Evolutionary conservation across 2,888 invertebrate species (phyloP).

Genomic region (Drosophila rellima): DNA sequence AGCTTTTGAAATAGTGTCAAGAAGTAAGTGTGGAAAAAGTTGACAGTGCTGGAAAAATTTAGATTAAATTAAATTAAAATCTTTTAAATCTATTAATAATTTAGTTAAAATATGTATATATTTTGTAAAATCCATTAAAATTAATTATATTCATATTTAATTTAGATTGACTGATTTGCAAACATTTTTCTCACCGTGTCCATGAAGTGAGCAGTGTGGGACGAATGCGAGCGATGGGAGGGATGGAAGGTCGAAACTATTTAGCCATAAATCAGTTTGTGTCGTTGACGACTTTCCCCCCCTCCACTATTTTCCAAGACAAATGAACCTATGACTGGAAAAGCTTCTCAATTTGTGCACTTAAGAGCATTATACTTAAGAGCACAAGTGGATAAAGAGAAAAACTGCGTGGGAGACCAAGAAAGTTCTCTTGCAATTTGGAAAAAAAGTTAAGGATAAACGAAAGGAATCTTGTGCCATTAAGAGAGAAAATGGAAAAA

Average conservation of each 20-base stretch:
- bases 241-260: background rate
- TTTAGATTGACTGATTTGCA: too few species aligned
- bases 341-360: slow-evolving; percentile 13
- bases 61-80: too few species aligned
- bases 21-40: too few species aligned
- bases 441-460: slow-evolving; percentile 38
- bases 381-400: slow-evolving; percentile 47
- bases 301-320: background rate
- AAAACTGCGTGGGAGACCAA: slow-evolving; percentile 8
- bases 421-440: slow-evolving; percentile 38
- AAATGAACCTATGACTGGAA: background rate
- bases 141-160: too few species aligned
- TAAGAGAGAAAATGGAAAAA: slow-evolving; percentile 44
- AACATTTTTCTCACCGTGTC: background rate
- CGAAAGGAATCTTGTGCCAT: slow-evolving; percentile 43
- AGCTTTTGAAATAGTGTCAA: too few species aligned
- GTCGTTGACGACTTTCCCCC: slow-evolving; percentile 6
- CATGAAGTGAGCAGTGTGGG: background rate
- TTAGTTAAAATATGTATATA: too few species aligned
- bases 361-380: slow-evolving; percentile 41
- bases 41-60: too few species aligned
- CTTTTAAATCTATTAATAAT: too few species aligned
- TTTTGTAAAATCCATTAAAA: too few species aligned
- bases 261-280: slow-evolving; percentile 39
- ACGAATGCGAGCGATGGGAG: background rate